Base-by-base conservation (phyloP, 2,113 vertebrate species). In the Dicaeum eximium region DNA sequence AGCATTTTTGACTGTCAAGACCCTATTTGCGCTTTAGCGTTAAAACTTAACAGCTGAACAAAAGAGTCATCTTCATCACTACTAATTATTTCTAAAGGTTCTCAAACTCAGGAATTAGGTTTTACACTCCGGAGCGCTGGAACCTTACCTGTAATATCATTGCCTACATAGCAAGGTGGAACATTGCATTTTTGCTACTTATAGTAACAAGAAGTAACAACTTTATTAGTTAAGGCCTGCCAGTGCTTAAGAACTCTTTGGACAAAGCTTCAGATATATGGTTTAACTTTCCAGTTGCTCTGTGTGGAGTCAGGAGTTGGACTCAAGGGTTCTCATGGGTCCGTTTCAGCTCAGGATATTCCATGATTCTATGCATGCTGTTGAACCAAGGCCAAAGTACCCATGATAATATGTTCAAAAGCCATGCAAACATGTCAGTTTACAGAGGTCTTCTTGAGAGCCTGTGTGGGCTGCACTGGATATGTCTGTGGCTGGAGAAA, bases 21-120 rank as follows among this genome's bases (percentile, higher is more conserved):
- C 24, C 15, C 61, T 77, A 16, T 48, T 64, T 56, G 37, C 35
- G 75, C 66, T 72, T 71, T 65, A 33, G 31, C 35, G 14, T 80
- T 88, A 85, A 45, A 67, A 89, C 57, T 33, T 75, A 89, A 70
- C 37, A 90, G 35, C 74, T 51, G 79, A 87, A 73, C 13, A 28
- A 25, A 30, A 64, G 42, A 53, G 31, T 54, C 35, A 17, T 62
- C 47, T 40, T 40, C 20, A 4, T 9, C 35, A 60, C 17, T 17
- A 19, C 27, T 8, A 33, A 28, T 54, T 40, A 38, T 74, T 72
- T 71, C 48, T 56, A 18, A 37, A 65, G 58, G 21, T 69, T 82
- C 53, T 58, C 19, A 6, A 61, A 7, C 18, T 38, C 53, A 38
- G 48, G 30, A 72, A 44, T 54, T 58, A 38, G 17, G 42, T 16